Conservation (phyloP, 2,113 vertebrate species). For the Microcebus murinus region DNA sequence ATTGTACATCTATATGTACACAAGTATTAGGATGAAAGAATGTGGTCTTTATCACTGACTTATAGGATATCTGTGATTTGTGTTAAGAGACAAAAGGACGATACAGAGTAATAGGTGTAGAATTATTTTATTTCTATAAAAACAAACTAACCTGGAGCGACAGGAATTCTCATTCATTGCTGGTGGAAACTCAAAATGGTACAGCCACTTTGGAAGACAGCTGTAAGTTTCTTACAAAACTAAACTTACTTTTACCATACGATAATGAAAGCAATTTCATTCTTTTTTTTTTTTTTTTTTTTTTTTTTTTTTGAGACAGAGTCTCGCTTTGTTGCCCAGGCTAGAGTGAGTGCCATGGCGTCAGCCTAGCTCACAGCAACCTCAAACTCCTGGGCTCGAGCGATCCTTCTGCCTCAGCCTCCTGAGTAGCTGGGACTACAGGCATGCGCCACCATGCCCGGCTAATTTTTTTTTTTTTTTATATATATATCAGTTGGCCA, state of each 20-base stretch:
- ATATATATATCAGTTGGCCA: too few relatives aligned
- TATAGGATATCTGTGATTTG: background rate
- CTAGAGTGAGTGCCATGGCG: too few relatives aligned
- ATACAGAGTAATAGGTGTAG: background rate
- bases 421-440: too few relatives aligned
- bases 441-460: too few relatives aligned
- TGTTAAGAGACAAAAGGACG: background rate
- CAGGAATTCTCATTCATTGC: background rate
- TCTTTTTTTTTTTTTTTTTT: too few relatives aligned
- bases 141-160: background rate
- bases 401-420: too few relatives aligned
- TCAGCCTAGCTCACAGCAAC: too few relatives aligned
- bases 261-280: background rate
- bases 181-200: background rate
- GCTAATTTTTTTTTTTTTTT: too few relatives aligned
- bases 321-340: too few relatives aligned
- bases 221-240: background rate
- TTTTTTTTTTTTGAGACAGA: too few relatives aligned
- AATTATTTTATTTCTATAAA: constrained; percentile 15
- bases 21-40: background rate
- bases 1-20: background rate
- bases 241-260: background rate
- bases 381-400: too few relatives aligned
- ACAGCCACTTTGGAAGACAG: background rate
- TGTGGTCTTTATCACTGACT: background rate